phyloP scores from a whole-genome alignment of 1,140 invertebrate genomes.

The Drosophila eugracilis region DNA sequence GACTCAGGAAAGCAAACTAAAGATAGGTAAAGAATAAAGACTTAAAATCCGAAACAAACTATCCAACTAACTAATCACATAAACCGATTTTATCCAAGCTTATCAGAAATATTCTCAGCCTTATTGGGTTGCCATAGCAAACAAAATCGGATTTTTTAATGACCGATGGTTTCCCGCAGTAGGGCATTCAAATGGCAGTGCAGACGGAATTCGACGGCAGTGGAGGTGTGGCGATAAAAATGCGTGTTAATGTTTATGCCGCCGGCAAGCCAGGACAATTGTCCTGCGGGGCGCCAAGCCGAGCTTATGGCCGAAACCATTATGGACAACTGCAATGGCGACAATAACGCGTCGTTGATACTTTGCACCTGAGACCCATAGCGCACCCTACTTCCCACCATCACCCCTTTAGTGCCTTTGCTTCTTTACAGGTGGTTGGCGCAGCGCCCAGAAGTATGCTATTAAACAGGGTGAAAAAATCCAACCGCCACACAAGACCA shows the following conservation, averaged over 20 bases:
- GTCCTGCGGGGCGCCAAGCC: constrained; percentile 60
- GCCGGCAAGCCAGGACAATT: constrained; percentile 53
- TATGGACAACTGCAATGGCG: constrained; percentile 79
- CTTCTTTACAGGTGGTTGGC: constrained; percentile 69
- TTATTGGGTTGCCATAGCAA: constrained; percentile 11
- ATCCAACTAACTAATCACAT: background rate
- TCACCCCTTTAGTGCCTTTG: background rate
- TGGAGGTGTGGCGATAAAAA: constrained; percentile 59
- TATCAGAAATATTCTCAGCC: constrained; percentile 2
- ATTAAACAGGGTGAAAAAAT: constrained; percentile 60
- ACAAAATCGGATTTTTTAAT: constrained; percentile 37
- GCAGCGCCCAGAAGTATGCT: constrained; percentile 63
- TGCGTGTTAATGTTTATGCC: constrained; percentile 69
- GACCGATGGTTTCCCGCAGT: constrained; percentile 7
- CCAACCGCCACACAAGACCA: constrained; percentile 21
- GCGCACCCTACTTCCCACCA: too few species aligned
- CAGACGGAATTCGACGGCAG: constrained; percentile 20
- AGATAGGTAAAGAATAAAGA: too few species aligned
- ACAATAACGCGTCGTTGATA: constrained; percentile 76
- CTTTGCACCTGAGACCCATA: constrained; percentile 77
- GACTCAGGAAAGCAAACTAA: too few species aligned
- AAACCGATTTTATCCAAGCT: constrained; percentile 13
- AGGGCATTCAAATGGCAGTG: constrained; percentile 37
- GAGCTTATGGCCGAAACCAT: constrained; percentile 71
- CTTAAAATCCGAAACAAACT: too few species aligned